Evolutionary conservation across 1,140 invertebrate genomes (phyloP).

Genomic region (Hermetia illucens): DNA sequence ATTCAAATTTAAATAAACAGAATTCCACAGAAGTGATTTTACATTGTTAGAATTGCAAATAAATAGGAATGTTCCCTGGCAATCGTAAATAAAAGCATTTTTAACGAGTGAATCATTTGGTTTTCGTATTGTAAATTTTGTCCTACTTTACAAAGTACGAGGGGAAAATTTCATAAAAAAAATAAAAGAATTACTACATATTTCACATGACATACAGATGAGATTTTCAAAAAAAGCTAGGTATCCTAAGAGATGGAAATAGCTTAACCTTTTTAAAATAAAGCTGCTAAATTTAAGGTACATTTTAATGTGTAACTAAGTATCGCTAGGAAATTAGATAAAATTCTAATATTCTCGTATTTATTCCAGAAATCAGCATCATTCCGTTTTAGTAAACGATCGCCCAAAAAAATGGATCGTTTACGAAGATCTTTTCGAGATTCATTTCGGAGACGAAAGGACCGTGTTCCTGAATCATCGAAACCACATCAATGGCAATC

Average conservation of each 20-base stretch:
- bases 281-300: neutral
- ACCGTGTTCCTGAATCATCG: slow-evolving; percentile 71
- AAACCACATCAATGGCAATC: slow-evolving; percentile 97
- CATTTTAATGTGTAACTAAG: too few relatives aligned
- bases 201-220: neutral
- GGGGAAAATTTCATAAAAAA: too few relatives aligned
- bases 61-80: too few relatives aligned
- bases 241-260: neutral
- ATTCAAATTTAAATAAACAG: too few relatives aligned
- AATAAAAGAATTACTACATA: neutral
- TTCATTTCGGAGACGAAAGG: slow-evolving; percentile 75
- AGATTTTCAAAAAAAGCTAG: neutral
- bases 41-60: too few relatives aligned
- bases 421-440: slow-evolving; percentile 82
- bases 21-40: too few relatives aligned
- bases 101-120: too few relatives aligned
- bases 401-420: slow-evolving; percentile 77
- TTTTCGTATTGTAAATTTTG: too few relatives aligned
- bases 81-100: too few relatives aligned
- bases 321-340: too few relatives aligned
- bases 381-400: slow-evolving; percentile 41
- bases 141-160: too few relatives aligned
- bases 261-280: neutral
- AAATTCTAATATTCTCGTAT: neutral
- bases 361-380: slow-evolving; percentile 36